Evolutionary conservation across 2,797 vertebrate genomes (phyloP).

Genomic region (Menidia menidia): DNA sequence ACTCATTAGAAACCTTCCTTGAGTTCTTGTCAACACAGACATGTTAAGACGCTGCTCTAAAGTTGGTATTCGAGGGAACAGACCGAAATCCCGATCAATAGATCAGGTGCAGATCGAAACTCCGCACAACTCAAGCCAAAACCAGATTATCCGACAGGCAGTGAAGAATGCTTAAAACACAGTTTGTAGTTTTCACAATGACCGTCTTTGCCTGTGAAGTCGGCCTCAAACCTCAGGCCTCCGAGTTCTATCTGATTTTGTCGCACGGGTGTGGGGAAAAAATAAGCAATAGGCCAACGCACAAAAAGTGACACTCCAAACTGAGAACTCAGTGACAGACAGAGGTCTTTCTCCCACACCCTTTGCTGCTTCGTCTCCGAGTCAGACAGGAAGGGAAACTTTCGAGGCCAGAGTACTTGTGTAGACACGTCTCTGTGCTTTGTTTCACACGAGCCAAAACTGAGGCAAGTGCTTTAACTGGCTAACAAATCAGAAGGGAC

Average conservation of each 20-base stretch:
- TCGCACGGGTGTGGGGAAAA: not conserved
- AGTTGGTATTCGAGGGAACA: not conserved
- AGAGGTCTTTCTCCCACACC: slow-evolving; percentile 27
- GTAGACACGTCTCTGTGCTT: slow-evolving; percentile 25
- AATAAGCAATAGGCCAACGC: slow-evolving; percentile 1
- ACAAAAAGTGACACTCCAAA: slow-evolving; percentile 8
- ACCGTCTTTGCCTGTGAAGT: not conserved
- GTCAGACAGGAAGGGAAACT: slow-evolving; percentile 54
- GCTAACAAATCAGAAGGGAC: slow-evolving; percentile 1
- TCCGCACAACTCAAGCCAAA: not conserved
- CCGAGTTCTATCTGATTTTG: not conserved
- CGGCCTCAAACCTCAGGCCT: not conserved
- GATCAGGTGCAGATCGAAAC: not conserved
- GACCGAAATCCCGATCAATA: not conserved
- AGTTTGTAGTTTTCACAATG: not conserved
- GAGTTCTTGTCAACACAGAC: not conserved
- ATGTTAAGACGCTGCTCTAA: not conserved
- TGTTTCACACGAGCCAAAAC: slow-evolving; percentile 10
- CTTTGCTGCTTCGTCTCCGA: slow-evolving; percentile 18
- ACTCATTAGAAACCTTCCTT: not conserved
- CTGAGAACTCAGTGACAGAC: slow-evolving; percentile 37
- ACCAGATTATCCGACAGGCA: not conserved
- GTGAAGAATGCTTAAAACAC: not conserved
- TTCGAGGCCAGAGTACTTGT: slow-evolving; percentile 19
- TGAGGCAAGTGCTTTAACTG: slow-evolving; percentile 1